Evolutionary conservation across 1,140 invertebrate species (phyloP), one percentile per base, ranked within the genome.

Genomic region (Aphelinus certus): DNA sequence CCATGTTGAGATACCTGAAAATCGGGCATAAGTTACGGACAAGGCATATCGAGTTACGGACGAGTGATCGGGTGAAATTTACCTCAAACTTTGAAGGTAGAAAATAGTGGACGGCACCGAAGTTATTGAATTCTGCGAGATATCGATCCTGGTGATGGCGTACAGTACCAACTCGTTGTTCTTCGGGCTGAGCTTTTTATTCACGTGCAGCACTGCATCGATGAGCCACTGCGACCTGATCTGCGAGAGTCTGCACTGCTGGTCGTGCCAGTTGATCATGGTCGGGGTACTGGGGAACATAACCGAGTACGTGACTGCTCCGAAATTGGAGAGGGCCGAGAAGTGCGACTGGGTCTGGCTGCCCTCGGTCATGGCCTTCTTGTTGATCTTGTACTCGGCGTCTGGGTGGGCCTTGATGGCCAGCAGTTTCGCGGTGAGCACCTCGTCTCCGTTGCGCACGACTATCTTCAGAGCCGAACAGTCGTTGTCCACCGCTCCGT

Each of bases 261-360:
- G 92, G 79, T 94, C 92, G 78, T 98, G 94, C 98, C 98, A 99
- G 86, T 97, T 96, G 3, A 99, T 92, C 91, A 97, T 97, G 0
- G 97, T 96, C 1, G 97, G 91, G 56, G 91, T 92, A 66, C 93
- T 93, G 4, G 97, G 97, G 83, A 95, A 95, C 73, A 96, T 90
- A 4, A 93, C 91, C 77, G 92, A 93, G 83, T 94, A 94, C 1
- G 93, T 94, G 51, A 95, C 89, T 76, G 92, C 90, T 1, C 92
- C 89, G 63, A 91, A 90, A 7, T 88, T 91, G 3, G 90, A 89
- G 9, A 91, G 79, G 2, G 89, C 88, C 6, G 88, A 87, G 75
- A 91, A 91, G 60, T 91, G 90, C 0, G 88, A 87, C 0, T 88
- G 87, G 80, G 80, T 89, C 79, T 85, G 89, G 75, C 92, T 90